These are phyloP conservation scores for Ceratosolen solmsi DNA, from an alignment of 1,140 invertebrate genomes.

Conservation along the genomic window DNA sequence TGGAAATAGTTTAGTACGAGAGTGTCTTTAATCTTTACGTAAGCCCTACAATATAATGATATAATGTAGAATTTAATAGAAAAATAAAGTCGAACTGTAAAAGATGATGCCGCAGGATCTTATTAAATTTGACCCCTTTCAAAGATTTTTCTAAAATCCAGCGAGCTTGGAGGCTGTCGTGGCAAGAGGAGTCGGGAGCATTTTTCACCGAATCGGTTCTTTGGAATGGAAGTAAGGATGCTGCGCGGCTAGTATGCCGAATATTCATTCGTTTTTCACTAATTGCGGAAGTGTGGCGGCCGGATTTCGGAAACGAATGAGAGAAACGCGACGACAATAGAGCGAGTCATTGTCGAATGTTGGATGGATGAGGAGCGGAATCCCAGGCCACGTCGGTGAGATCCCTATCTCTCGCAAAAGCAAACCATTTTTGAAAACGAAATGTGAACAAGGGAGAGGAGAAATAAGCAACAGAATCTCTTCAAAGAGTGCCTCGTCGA, in stretches of 20 bases:
- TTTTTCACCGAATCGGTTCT: too few relatives aligned
- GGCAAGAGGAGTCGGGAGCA: too few relatives aligned
- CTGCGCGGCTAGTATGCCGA: not conserved
- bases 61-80: not conserved
- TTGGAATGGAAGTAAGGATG: too few relatives aligned
- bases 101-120: too few relatives aligned
- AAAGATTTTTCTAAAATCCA: not conserved
- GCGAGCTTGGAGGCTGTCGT: too few relatives aligned
- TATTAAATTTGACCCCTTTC: not conserved
- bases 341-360: not conserved
- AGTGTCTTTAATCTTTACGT: not conserved
- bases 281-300: not conserved
- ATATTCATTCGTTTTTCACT: not conserved
- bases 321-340: not conserved
- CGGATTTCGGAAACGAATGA: not conserved
- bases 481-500: too few relatives aligned
- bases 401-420: not conserved
- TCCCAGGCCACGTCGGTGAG: not conserved
- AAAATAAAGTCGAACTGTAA: slow-evolving; percentile 3
- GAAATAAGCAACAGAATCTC: not conserved
- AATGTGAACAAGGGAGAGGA: not conserved
- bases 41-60: not conserved
- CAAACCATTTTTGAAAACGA: not conserved
- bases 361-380: not conserved
- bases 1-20: not conserved